Base-by-base conservation (phyloP, 2,888 invertebrate genomes). In the Chaitophorus viminalis region DNA sequence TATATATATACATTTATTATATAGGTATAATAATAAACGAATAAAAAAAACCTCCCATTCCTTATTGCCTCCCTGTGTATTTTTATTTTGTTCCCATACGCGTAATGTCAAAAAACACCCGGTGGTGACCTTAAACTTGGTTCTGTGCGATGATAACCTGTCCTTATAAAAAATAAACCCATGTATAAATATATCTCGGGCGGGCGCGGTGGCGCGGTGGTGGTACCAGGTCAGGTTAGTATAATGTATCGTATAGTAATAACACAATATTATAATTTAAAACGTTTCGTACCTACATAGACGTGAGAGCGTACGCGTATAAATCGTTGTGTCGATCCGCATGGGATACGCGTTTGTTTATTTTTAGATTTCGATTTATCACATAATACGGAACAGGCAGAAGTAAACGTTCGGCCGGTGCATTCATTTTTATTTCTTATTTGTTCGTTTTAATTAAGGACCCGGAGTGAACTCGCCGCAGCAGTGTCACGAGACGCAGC, bases 81-180 rank as follows among this genome's bases (percentile, higher is more conserved):
- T 75, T 68, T 11, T 68, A 65, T 81, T 82, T 68, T n/a, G 36
- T 60, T 85, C 60, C 68, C 76, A 39, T 75, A 60, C 39, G 17
- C 39, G 17, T 60, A 29, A 75, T 36, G 60, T 54, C 52, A 8
- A 70, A 33, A n/a, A 70, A 82, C 72, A 75, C 75, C 75, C 76
- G 65, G 65, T 25, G 77, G 76, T 85, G 84, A 85, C 84, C 84
- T 85, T 85, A 85, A 85, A 85, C 84, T 85, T 77, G 84, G 77
- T 75, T 6, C 17, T 25, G 18, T 1, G 39, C 39, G 79, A 60
- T 65, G 6, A 79, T 82, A 72, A 82, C 82, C 82, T 52, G 82
- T 82, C 82, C 31, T 70, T 33, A 72, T 17, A 54, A 82, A 68
- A 68, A 68, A 68, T 29, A 68, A 14, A 68, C 29, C n/a, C 18